Evolutionary conservation across 2,888 invertebrate species (phyloP).

Genomic region (Caenorhabditis macrosperma): DNA sequence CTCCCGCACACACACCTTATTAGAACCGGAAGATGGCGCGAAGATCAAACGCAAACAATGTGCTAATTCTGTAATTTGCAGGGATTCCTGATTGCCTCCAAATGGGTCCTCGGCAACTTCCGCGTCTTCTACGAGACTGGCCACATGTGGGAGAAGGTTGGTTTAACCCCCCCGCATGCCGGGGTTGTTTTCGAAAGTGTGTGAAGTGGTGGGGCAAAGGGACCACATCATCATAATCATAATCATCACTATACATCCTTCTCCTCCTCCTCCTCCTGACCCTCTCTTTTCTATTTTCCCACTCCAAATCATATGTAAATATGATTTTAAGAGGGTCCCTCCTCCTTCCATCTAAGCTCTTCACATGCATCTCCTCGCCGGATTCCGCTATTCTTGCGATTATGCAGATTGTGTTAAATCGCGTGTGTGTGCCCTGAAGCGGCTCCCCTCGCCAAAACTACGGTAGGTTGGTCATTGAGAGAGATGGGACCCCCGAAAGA

Average conservation of each 20-base stretch:
- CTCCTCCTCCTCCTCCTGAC: no score
- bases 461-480: slow-evolving; percentile 20
- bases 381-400: slow-evolving; percentile 48
- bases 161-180: not conserved
- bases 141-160: slow-evolving; percentile 76
- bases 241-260: slow-evolving; percentile 50
- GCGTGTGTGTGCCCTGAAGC: slow-evolving; percentile 56
- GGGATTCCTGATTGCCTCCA: slow-evolving; percentile 71
- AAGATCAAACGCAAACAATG: not conserved
- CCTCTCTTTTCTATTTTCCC: slow-evolving; percentile 46
- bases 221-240: slow-evolving; percentile 32
- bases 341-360: slow-evolving; percentile 43
- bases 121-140: slow-evolving; percentile 68
- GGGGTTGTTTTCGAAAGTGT: not conserved
- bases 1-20: slow-evolving; percentile 18
- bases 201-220: not conserved
- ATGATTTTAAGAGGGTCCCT: slow-evolving; percentile 56
- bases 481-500: no score
- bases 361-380: slow-evolving; percentile 48
- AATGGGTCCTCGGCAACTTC: slow-evolving; percentile 75
- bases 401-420: slow-evolving; percentile 61
- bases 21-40: slow-evolving; percentile 29
- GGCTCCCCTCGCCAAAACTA: no score
- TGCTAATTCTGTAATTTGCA: slow-evolving; percentile 39
- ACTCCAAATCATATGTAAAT: slow-evolving; percentile 55